A percentile compares a stretch with the other conserved stretches of the same genome.
Evolutionary conservation across 2,113 vertebrate genomes (phyloP).

Genomic region (Pseudonaja textilis): DNA sequence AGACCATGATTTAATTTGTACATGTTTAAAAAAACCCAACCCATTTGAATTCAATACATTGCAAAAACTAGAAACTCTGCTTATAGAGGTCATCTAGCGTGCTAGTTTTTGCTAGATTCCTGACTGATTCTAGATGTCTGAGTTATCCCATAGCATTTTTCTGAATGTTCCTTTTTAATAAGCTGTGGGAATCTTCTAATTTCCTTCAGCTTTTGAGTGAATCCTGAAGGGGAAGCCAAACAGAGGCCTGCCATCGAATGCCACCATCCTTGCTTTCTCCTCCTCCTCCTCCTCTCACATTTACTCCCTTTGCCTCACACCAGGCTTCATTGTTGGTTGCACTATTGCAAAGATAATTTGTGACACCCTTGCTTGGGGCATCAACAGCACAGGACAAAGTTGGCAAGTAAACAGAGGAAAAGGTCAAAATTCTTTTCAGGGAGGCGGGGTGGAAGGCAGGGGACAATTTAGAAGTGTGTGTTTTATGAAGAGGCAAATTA

Average conservation of each 20-base stretch:
- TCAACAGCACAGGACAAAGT: slow-evolving; percentile 51
- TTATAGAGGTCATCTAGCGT: not conserved
- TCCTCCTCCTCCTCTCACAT: not conserved
- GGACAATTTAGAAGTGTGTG: slow-evolving; percentile 25
- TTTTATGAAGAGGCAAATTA: slow-evolving; percentile 60
- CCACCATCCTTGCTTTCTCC: not conserved
- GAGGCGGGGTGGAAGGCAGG: slow-evolving; percentile 18
- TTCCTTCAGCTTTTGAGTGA: not conserved
- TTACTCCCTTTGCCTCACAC: slow-evolving; percentile 48
- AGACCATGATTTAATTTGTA: not conserved
- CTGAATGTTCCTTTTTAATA: accelerated
- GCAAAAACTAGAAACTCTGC: not conserved
- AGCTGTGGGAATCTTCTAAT: not conserved
- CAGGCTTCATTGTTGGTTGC: slow-evolving; percentile 20
- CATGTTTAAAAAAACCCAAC: not conserved
- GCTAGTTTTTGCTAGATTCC: not conserved
- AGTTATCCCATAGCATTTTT: not conserved
- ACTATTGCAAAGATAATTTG: slow-evolving; percentile 47
- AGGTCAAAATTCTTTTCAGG: slow-evolving; percentile 61
- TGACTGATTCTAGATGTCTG: not conserved
- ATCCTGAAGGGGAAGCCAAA: not conserved
- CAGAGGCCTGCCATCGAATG: not conserved
- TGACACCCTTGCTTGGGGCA: slow-evolving; percentile 59
- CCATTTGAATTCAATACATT: not conserved
- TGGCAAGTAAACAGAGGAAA: slow-evolving; percentile 63